Evolutionary conservation across 2,113 vertebrate genomes (phyloP).

Genomic region (Aplodontia rufa): DNA sequence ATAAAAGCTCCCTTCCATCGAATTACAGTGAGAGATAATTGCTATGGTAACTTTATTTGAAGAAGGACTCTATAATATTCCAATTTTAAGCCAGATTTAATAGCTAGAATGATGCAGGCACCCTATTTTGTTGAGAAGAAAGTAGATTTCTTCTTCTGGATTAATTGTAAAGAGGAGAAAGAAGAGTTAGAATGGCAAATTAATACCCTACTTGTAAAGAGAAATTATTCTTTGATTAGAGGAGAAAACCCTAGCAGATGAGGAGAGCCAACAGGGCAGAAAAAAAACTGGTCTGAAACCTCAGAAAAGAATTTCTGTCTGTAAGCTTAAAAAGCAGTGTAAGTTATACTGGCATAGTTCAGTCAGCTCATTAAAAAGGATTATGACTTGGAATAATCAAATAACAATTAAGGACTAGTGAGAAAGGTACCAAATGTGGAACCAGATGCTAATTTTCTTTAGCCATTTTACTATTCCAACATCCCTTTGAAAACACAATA

Average conservation of each 20-base stretch:
- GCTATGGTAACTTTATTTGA: constrained; percentile 46
- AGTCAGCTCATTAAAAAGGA: constrained; percentile 2
- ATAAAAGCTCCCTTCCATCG: constrained; percentile 25
- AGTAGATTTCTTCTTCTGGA: constrained; percentile 45
- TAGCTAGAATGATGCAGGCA: neutral
- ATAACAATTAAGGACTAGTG: neutral
- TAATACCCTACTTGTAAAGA: neutral
- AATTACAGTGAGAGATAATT: constrained; percentile 56
- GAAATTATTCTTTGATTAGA: constrained; percentile 43
- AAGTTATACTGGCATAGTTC: neutral
- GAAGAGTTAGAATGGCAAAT: constrained; percentile 5
- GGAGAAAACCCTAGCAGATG: neutral
- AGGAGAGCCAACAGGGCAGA: neutral
- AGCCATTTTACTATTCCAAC: neutral
- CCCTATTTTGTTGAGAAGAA: constrained; percentile 18
- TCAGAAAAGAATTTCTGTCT: constrained; percentile 6
- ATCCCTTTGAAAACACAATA: constrained; percentile 43
- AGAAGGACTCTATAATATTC: constrained; percentile 43
- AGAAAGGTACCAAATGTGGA: neutral
- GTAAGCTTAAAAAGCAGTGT: neutral
- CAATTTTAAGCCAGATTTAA: constrained; percentile 52
- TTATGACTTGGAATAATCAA: constrained; percentile 39
- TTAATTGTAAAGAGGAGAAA: constrained; percentile 33
- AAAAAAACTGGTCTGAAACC: constrained; percentile 14
- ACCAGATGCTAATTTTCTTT: constrained; percentile 31